phyloP scores from a whole-genome alignment of 2,113 vertebrate species.

The Microtus richardsoni region DNA sequence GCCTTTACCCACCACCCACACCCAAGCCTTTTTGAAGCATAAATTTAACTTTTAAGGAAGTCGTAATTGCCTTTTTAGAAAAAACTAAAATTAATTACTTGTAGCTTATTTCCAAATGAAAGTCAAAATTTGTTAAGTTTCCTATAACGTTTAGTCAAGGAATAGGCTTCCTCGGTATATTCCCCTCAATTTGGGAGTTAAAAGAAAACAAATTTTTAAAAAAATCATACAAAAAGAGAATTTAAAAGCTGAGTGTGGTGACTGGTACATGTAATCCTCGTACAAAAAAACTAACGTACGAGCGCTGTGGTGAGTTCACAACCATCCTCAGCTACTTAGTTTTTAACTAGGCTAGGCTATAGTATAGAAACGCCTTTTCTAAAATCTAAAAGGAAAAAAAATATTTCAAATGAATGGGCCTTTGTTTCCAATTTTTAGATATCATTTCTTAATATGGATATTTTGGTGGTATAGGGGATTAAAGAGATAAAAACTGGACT shows the following conservation, averaged over 20 bases:
- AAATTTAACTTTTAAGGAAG: constrained; percentile 34
- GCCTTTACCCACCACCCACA: too few species aligned
- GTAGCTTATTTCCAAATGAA: constrained; percentile 47
- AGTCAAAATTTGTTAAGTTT: constrained; percentile 55
- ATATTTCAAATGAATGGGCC: background rate
- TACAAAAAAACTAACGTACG: background rate
- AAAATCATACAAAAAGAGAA: background rate
- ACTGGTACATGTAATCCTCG: too few species aligned
- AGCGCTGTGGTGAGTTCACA: background rate
- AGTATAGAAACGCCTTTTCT: background rate
- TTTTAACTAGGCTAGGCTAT: background rate
- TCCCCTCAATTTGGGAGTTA: background rate
- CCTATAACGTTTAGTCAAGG: background rate
- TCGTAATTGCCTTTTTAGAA: background rate
- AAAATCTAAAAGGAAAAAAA: constrained; percentile 2
- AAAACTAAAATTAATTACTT: constrained; percentile 17
- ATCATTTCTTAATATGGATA: background rate
- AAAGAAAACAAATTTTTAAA: background rate
- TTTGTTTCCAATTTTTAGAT: background rate
- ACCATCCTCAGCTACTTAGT: background rate
- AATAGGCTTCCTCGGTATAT: constrained; percentile 26
- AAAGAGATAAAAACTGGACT: constrained; percentile 7
- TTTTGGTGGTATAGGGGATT: background rate
- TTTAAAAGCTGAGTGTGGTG: background rate
- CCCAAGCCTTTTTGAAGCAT: background rate